Evolutionary conservation across 2,113 vertebrate species (phyloP), one percentile per base, ranked within the genome.

Genomic region (Lichenostomus cassidix): DNA sequence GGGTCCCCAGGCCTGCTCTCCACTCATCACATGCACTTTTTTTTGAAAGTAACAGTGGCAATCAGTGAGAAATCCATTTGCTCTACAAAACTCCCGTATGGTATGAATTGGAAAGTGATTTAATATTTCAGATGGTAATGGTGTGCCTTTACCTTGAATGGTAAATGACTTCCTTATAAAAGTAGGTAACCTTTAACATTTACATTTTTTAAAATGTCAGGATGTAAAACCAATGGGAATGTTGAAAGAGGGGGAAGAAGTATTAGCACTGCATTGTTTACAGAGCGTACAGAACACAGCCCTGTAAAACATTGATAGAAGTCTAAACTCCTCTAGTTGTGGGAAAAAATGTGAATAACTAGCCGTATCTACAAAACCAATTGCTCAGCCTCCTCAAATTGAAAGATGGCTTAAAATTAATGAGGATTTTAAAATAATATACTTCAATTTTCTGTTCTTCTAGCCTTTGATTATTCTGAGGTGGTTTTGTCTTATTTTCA

Each of bases 81-180:
- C 83, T 76, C 49, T 64, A 37, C 37, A 46, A 55, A 92, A 60
- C 33, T 89, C 86, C 21, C 21, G 33, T 12, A 2, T n/a, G 41
- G 9, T 56, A 49, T 67, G 82, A 91, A 58, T 55, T 52, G 67
- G 63, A 55, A 91, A 77, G 82, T 71, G n/a, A 91, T 79, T 95
- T 90, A 88, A 50, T 95, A 88, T 96, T 94, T 91, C 11, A 16
- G 52, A 59, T 90, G 50, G 63, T 77, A 93, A 85, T 85, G 37
- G 42, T 44, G 35, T 85, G 55, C 75, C 68, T 82, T 65, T 79
- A 82, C 50, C 59, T 68, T 67, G 82, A 80, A 69, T 74, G 50
- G 59, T 44, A 76, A 94, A 74, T 86, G 39, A 81, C 29, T 67
- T 88, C 64, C 4, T 3, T 90, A 52, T 87, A 88, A 59, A 91